Percentiles rank a stretch among this genome's conserved stretches.
phyloP scores from a whole-genome alignment of 1,140 invertebrate genomes.

The Cephus cinctus region DNA sequence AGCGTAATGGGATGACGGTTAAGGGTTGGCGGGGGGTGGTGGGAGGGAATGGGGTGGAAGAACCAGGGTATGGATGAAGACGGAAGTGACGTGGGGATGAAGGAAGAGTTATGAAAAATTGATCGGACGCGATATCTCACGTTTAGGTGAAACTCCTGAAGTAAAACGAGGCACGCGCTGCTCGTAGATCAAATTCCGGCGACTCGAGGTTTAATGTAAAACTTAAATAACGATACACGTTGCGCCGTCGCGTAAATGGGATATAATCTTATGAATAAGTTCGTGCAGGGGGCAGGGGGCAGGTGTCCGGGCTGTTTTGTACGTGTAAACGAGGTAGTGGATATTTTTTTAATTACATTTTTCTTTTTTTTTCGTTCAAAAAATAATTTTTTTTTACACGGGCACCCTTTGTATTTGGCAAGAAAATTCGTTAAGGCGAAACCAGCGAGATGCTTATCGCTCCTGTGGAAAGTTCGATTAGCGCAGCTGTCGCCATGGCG shows the following conservation, averaged over 20 bases:
- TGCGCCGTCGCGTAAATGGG: constrained; percentile 49
- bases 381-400: constrained; percentile 2
- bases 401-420: constrained; percentile 16
- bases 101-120: constrained; percentile 51
- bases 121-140: constrained; percentile 56
- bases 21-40: not conserved
- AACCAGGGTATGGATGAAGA: constrained; percentile 16
- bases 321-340: not conserved
- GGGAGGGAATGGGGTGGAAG: constrained; percentile 1
- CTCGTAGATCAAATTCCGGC: constrained; percentile 49
- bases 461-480: constrained; percentile 35
- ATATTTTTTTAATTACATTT: not conserved
- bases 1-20: not conserved
- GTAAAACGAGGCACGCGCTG: constrained; percentile 52
- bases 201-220: constrained; percentile 51
- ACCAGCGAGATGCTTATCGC: constrained; percentile 17
- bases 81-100: constrained; percentile 19
- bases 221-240: constrained; percentile 56
- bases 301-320: not conserved
- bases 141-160: constrained; percentile 46
- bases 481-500: constrained; percentile 4
- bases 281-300: constrained; percentile 13
- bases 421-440: constrained; percentile 15
- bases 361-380: constrained; percentile 4
- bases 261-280: constrained; percentile 50